Conservation (phyloP, 2,113 vertebrate species). For the Romanogobio albipinnatus region DNA sequence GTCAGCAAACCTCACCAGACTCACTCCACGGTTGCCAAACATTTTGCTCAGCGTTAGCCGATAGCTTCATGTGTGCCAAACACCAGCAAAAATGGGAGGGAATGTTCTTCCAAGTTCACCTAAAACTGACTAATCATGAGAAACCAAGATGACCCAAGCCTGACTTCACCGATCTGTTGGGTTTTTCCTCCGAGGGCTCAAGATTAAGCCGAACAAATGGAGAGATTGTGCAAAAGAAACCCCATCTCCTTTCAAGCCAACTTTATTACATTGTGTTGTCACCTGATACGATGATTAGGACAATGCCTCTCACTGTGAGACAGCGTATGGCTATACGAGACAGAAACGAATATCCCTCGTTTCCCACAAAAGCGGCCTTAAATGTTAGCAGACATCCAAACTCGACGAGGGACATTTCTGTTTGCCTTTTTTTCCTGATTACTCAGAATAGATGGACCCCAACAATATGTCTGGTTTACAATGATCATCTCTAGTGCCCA, state of each 20-base stretch:
- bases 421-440: slow-evolving; percentile 37
- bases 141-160: slow-evolving; percentile 34
- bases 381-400: slow-evolving; percentile 51
- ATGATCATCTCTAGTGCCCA: slow-evolving; percentile 45
- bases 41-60: slow-evolving; percentile 24
- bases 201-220: slow-evolving; percentile 57
- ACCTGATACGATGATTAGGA: slow-evolving; percentile 57
- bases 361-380: slow-evolving; percentile 39
- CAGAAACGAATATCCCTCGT: slow-evolving; percentile 56
- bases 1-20: slow-evolving; percentile 33
- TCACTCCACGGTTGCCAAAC: slow-evolving; percentile 27
- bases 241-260: slow-evolving; percentile 59
- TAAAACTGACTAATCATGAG: slow-evolving; percentile 37
- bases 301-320: slow-evolving; percentile 58
- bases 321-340: slow-evolving; percentile 45
- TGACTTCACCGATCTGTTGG: slow-evolving; percentile 44
- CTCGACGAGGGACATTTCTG: slow-evolving; percentile 44
- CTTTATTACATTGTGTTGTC: slow-evolving; percentile 61
- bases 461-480: slow-evolving; percentile 17
- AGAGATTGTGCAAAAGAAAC: slow-evolving; percentile 54
- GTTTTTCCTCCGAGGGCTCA: slow-evolving; percentile 42
- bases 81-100: slow-evolving; percentile 8
- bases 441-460: slow-evolving; percentile 10
- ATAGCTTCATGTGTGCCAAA: slow-evolving; percentile 18
- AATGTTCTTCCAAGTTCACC: slow-evolving; percentile 7